Base-by-base conservation (phyloP, 1,140 invertebrate species). In the Subanguina moxae region DNA sequence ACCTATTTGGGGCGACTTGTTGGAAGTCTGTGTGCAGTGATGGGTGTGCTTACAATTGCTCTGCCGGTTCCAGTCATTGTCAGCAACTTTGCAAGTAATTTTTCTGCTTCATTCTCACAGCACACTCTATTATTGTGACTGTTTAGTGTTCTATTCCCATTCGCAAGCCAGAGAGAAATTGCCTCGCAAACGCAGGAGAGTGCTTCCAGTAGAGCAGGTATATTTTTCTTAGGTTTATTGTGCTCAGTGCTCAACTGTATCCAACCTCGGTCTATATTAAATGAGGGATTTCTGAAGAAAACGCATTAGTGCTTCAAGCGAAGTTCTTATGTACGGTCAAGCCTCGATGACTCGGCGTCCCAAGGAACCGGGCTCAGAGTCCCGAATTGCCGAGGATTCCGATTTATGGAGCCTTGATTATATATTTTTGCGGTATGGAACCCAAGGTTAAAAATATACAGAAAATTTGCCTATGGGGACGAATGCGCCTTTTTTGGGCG, bases 31-130 rank as follows among this genome's bases (percentile, higher is more conserved):
- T 94, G 92, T 84, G 91, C 92, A 1, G 82, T 94, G 27, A 89
- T 90, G 17, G 92, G 92, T 43, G 92, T 94, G 65, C 85, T 94
- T 0, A 92, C 91, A 25, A 94, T 94, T 74, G 91, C 91, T 0
- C 86, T 94, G 28, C 91, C 91, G 0, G 67, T 68, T 21, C 72
- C 72, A 19, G 75, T 74, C 7, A 74, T 74, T 32, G 72, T 74
- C 58, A 77, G 74, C 38, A 74, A 74, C 28, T 74, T 73, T 46
- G 62, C 70, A 45, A 74, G 64, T 52, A 52, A 52, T 8, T 25
- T 25, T 52, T 59, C 11, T 52, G n/a, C 9, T 11, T 62, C 19
- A 58, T 64, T 66, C 28, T 61, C 43, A 11, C 32, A 66, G 65
- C n/a, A n/a, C n/a, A n/a, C n/a, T n/a, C n/a, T n/a, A n/a, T n/a